Evolutionary conservation across 2,888 invertebrate genomes (phyloP).

Genomic region (Clivina fossor): DNA sequence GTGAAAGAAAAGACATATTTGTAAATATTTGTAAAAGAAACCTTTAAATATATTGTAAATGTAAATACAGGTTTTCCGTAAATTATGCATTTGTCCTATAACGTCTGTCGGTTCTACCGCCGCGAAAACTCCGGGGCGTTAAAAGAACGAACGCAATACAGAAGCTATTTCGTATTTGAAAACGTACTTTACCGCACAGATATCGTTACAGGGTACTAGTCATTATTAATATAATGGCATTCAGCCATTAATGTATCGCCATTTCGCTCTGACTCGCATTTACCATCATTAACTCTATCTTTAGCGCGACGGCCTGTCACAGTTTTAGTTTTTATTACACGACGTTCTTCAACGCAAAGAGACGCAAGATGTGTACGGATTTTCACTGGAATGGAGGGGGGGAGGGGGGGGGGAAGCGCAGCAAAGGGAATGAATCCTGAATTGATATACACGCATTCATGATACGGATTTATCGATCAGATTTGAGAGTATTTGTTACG

Average conservation of each 20-base stretch:
- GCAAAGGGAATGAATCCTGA: constrained; percentile 7
- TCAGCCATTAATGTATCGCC: constrained; percentile 42
- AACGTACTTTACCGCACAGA: constrained; percentile 42
- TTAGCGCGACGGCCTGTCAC: constrained; percentile 37
- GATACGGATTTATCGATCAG: constrained; percentile 13
- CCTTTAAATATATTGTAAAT: too few species aligned
- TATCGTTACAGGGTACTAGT: constrained; percentile 41
- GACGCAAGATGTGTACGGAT: too few species aligned
- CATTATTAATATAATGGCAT: constrained; percentile 46
- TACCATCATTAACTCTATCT: constrained; percentile 19
- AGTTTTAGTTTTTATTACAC: constrained; percentile 40
- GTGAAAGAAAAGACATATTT: too few species aligned
- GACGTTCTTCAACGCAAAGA: constrained; percentile 11
- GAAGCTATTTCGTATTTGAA: constrained; percentile 41
- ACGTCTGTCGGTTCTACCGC: constrained; percentile 19
- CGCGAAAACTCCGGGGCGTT: constrained; percentile 14
- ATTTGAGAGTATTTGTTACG: too few species aligned
- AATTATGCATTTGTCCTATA: too few species aligned
- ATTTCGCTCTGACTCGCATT: constrained; percentile 31
- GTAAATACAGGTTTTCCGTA: too few species aligned
- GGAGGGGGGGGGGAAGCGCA: constrained; percentile 8
- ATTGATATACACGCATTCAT: too few species aligned
- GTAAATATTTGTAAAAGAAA: too few species aligned
- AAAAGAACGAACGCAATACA: constrained; percentile 36
- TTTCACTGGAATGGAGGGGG: too few species aligned